Percentiles rank a stretch among this genome's conserved stretches.
These are phyloP conservation scores for Brachionus manjavacas DNA, from an alignment of 1,140 invertebrate genomes.

Conservation along the genomic window DNA sequence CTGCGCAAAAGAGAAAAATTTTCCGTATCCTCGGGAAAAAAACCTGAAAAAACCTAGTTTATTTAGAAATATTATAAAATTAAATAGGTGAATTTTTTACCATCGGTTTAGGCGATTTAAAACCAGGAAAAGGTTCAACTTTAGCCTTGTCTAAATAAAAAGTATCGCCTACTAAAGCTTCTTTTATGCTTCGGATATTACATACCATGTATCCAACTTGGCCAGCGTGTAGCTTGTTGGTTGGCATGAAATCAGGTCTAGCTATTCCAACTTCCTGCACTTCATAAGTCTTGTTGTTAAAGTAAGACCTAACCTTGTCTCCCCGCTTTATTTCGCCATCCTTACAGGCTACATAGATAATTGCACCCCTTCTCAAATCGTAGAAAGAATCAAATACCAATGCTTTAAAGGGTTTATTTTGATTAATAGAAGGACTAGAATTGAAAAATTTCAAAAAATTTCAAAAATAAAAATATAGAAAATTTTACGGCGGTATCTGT, in stretches of 20 bases:
- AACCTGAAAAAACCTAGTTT: constrained; percentile 73
- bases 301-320: constrained; percentile 64
- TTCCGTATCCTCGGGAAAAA: constrained; percentile 85
- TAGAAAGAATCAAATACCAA: constrained; percentile 91
- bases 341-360: constrained; percentile 66
- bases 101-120: constrained; percentile 41
- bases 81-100: not conserved
- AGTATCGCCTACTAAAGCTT: constrained; percentile 79
- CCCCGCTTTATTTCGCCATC: constrained; percentile 60
- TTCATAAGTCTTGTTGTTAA: constrained; percentile 69
- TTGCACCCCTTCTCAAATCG: constrained; percentile 76
- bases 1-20: constrained; percentile 65
- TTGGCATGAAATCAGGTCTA: constrained; percentile 62
- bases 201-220: constrained; percentile 76
- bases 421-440: constrained; percentile 61
- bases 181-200: constrained; percentile 72
- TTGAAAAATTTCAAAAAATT: not conserved
- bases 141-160: constrained; percentile 58
- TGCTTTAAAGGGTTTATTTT: constrained; percentile 67
- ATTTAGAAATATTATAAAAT: not conserved
- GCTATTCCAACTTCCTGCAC: constrained; percentile 68
- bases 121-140: constrained; percentile 23
- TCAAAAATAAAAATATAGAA: not conserved
- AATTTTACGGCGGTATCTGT: constrained; percentile 63
- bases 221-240: constrained; percentile 65